Evolutionary conservation across 2,113 vertebrate species (phyloP).

Genomic region (Brachionichthys hirsutus): DNA sequence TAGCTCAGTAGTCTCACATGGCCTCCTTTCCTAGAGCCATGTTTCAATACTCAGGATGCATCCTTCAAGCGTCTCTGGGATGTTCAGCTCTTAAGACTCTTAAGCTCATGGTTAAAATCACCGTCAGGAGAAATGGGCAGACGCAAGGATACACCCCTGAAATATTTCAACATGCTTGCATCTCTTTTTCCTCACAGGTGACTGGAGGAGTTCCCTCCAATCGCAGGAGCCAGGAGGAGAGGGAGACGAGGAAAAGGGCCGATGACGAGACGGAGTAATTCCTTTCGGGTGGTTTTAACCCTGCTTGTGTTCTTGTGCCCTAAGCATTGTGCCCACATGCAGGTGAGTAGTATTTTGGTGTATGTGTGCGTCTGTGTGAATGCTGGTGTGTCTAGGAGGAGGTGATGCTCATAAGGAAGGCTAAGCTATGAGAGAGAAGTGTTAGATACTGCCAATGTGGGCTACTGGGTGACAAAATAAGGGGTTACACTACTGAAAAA

Average conservation of each 20-base stretch:
- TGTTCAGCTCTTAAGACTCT: not conserved
- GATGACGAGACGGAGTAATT: conserved; percentile 36
- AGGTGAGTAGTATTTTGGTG: conserved; percentile 74
- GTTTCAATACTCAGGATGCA: conserved; percentile 50
- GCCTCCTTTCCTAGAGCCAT: conserved; percentile 51
- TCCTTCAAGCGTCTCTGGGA: conserved; percentile 46
- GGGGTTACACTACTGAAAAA: conserved; percentile 66
- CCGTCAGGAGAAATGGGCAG: not conserved
- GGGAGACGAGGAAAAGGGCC: conserved; percentile 59
- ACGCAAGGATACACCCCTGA: conserved; percentile 46
- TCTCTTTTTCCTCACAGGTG: conserved; percentile 45
- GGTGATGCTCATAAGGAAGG: conserved; percentile 68
- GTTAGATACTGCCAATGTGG: conserved; percentile 75
- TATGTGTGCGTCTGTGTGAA: conserved; percentile 62
- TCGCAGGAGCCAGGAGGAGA: conserved; percentile 43
- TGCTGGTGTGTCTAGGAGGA: conserved; percentile 69
- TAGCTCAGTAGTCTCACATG: conserved; percentile 53
- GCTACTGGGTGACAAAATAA: conserved; percentile 71
- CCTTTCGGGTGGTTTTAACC: conserved; percentile 59
- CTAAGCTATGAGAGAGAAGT: conserved; percentile 70
- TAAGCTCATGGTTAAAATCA: not conserved
- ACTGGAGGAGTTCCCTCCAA: conserved; percentile 10
- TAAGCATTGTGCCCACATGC: conserved; percentile 81
- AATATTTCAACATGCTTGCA: conserved; percentile 45
- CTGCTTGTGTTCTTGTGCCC: conserved; percentile 74